Percentiles rank a stretch among this genome's conserved stretches.
Evolutionary conservation across 2,888 invertebrate genomes (phyloP).

Genomic region (Allophyes oxyacanthae): DNA sequence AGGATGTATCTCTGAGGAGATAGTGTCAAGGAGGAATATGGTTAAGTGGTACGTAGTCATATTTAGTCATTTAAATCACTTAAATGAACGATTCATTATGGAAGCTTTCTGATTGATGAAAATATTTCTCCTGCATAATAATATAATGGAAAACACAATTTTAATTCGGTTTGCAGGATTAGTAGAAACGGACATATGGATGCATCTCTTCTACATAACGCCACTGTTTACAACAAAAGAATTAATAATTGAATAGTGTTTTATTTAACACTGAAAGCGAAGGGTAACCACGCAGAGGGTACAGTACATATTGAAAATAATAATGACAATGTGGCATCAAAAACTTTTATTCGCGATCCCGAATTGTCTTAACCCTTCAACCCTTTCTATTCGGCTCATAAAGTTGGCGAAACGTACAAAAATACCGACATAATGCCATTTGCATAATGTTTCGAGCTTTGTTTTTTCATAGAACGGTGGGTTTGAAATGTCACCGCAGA

Average conservation of each 20-base stretch:
- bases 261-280: conserved; percentile 45
- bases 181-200: conserved; percentile 34
- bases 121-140: conserved; percentile 1
- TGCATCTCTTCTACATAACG: conserved; percentile 30
- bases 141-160: neutral
- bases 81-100: no score
- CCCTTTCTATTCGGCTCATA: conserved; percentile 87
- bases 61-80: neutral
- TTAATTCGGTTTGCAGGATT: neutral
- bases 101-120: neutral
- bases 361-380: conserved; percentile 85
- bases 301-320: conserved; percentile 72
- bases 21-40: neutral
- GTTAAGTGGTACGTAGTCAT: neutral
- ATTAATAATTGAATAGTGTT: conserved; percentile 49
- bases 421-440: conserved; percentile 88
- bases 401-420: conserved; percentile 86
- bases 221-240: conserved; percentile 43
- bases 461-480: conserved; percentile 87
- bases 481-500: conserved; percentile 88
- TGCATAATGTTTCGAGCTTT: conserved; percentile 88
- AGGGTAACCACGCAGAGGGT: conserved; percentile 53
- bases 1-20: conserved; percentile 24
- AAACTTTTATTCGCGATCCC: conserved; percentile 75
- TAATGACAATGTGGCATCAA: conserved; percentile 75